phyloP scores from a whole-genome alignment of 2,113 vertebrate genomes.

The Erpornis zantholeuca region DNA sequence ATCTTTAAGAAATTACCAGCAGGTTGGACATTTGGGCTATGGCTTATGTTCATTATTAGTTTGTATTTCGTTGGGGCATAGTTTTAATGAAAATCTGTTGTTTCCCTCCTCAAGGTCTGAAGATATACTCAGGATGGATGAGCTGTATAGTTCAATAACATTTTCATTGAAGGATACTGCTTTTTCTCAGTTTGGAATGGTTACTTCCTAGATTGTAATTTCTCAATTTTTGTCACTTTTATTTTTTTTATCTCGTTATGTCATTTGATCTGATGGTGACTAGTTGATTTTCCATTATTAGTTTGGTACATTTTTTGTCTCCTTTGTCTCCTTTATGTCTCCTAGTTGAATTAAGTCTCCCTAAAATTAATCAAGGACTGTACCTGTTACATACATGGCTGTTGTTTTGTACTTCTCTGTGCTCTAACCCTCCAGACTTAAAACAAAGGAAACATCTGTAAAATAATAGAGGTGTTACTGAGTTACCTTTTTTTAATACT shows the following conservation, averaged over 20 bases:
- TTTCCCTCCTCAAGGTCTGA: neutral
- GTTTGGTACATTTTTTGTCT: neutral
- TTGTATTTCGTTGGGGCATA: neutral
- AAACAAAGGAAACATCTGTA: neutral
- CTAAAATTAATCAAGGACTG: neutral
- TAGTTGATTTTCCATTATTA: neutral
- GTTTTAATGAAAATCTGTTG: neutral
- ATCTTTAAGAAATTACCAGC: neutral
- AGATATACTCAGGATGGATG: neutral
- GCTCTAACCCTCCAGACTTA: neutral
- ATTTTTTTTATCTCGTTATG: neutral
- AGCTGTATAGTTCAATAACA: neutral
- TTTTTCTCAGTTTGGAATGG: neutral
- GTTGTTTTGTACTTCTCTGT: neutral
- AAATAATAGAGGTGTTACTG: neutral
- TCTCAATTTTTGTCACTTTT: neutral
- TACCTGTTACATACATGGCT: neutral
- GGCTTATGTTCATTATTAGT: neutral
- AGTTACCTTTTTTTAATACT: neutral
- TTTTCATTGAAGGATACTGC: neutral
- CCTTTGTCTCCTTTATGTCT: too few relatives aligned
- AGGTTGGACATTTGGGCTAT: neutral
- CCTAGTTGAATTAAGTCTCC: neutral
- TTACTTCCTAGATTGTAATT: neutral
- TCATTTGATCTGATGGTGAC: neutral